Percentiles rank a stretch among this genome's conserved stretches.
Evolutionary conservation across 2,888 invertebrate genomes (phyloP).

Genomic region (Euplagia quadripunctaria): DNA sequence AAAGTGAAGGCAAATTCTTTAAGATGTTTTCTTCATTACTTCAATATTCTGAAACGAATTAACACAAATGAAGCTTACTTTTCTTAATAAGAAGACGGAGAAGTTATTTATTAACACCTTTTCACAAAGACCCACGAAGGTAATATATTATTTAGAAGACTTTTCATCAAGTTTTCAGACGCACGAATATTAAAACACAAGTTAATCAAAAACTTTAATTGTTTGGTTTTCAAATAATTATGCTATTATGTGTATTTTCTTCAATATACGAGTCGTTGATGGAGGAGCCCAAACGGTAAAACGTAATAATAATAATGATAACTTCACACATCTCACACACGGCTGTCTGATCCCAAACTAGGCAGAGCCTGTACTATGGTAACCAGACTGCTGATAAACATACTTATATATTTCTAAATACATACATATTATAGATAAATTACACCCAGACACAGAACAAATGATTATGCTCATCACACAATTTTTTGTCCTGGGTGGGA

Average conservation of each 20-base stretch:
- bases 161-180: not conserved
- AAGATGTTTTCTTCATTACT: slow-evolving; percentile 26
- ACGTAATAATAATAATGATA: too few species aligned
- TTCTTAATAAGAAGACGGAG: slow-evolving; percentile 14
- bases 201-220: not conserved
- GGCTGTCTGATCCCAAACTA: too few species aligned
- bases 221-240: not conserved
- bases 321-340: too few species aligned
- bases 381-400: too few species aligned
- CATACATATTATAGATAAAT: too few species aligned
- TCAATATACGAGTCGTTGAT: too few species aligned
- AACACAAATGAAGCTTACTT: slow-evolving; percentile 16
- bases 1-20: slow-evolving; percentile 40
- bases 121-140: not conserved
- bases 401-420: too few species aligned
- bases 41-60: slow-evolving; percentile 21
- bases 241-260: not conserved
- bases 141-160: not conserved
- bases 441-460: too few species aligned
- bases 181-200: not conserved
- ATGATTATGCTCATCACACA: too few species aligned
- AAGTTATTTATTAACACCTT: slow-evolving; percentile 20
- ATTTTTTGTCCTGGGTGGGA: too few species aligned
- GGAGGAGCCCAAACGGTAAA: too few species aligned
- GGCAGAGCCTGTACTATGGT: too few species aligned